Conservation (phyloP, 2,888 invertebrate genomes). For the Smittia sp. region DNA sequence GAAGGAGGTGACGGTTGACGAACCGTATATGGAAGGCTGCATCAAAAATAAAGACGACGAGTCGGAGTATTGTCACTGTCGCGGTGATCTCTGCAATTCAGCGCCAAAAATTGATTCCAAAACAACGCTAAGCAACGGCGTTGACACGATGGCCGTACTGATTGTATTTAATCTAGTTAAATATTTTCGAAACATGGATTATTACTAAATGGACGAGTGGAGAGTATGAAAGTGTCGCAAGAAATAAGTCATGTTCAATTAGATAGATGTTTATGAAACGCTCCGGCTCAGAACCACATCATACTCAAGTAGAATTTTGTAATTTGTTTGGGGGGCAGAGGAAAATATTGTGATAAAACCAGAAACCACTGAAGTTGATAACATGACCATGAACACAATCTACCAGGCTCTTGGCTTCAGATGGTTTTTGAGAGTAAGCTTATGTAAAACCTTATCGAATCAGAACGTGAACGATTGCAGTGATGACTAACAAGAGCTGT, state of each 20-base stretch:
- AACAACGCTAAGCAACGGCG: slow-evolving; percentile 53
- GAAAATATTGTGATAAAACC: slow-evolving; percentile 23
- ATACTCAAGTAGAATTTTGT: neutral
- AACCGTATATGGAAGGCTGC: slow-evolving; percentile 72
- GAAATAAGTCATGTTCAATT: neutral
- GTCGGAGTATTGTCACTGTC: slow-evolving; percentile 69
- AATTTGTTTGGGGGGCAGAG: neutral
- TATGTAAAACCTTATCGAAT: too few relatives aligned
- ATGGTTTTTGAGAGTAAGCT: slow-evolving; percentile 15
- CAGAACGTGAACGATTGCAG: too few relatives aligned
- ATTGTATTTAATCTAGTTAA: slow-evolving; percentile 63
- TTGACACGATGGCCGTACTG: slow-evolving; percentile 61
- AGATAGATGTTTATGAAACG: too few relatives aligned
- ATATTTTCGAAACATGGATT: slow-evolving; percentile 57
- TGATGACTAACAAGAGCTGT: too few relatives aligned
- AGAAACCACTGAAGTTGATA: neutral
- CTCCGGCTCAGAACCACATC: neutral
- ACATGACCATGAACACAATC: neutral
- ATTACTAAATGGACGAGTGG: slow-evolving; percentile 3
- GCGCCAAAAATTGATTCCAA: slow-evolving; percentile 51
- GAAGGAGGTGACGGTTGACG: slow-evolving; percentile 62
- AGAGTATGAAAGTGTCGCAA: neutral
- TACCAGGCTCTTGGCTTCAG: neutral
- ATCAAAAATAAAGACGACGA: slow-evolving; percentile 50
- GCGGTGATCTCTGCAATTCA: slow-evolving; percentile 69